Conservation (phyloP, 2,797 vertebrate genomes). For the Phalanger gymnotis region DNA sequence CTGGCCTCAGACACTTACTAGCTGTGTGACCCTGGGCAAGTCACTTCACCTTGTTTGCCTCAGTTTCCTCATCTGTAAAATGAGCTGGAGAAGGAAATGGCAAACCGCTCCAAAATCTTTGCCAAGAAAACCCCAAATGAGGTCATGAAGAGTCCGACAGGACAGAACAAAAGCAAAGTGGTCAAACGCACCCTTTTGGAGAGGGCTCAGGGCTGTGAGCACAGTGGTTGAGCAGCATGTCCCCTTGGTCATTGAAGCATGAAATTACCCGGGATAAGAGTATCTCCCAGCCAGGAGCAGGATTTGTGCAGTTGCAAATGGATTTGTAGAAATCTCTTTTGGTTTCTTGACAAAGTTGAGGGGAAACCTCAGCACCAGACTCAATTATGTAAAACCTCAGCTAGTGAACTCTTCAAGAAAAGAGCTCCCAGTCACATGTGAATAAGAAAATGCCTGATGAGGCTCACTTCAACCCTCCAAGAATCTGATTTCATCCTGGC, state of each 20-base stretch:
- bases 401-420: background rate
- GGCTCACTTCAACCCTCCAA: background rate
- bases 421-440: background rate
- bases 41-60: background rate
- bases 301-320: background rate
- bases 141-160: background rate
- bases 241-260: accelerated
- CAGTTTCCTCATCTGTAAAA: background rate
- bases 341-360: background rate
- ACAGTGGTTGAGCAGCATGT: background rate
- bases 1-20: background rate
- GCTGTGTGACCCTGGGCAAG: background rate
- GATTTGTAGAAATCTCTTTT: background rate
- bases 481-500: background rate
- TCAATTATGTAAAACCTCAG: background rate
- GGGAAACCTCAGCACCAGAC: background rate
- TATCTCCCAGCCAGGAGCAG: accelerated
- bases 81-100: background rate
- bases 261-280: background rate
- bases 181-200: background rate
- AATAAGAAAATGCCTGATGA: background rate
- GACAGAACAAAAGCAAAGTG: background rate
- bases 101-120: background rate
- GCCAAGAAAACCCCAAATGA: background rate
- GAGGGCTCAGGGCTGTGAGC: background rate